A percentile compares a stretch with the other conserved stretches of the same genome.
These are phyloP conservation scores for Anagrus nilaparvatae DNA, from an alignment of 1,140 invertebrate genomes.

Conservation along the genomic window DNA sequence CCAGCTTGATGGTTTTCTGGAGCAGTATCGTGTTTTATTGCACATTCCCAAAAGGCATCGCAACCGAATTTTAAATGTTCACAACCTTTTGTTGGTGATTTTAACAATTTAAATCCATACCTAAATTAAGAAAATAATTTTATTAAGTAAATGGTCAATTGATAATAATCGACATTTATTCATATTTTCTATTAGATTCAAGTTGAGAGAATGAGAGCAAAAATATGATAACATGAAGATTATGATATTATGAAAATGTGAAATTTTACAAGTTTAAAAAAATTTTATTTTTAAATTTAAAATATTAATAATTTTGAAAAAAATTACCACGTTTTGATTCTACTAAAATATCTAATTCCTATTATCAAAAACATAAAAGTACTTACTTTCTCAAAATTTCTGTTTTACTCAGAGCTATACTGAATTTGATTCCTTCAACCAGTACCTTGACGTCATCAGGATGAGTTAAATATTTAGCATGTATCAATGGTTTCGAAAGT, in stretches of 20 bases:
- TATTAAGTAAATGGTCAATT: too few relatives aligned
- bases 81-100: slow-evolving; percentile 60
- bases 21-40: slow-evolving; percentile 60
- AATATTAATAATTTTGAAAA: slow-evolving; percentile 9
- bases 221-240: slow-evolving; percentile 3
- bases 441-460: slow-evolving; percentile 62
- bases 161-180: not conserved
- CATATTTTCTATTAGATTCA: not conserved
- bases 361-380: too few relatives aligned
- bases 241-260: slow-evolving; percentile 3
- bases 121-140: too few relatives aligned
- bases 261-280: not conserved
- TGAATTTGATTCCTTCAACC: slow-evolving; percentile 66
- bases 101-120: slow-evolving; percentile 62
- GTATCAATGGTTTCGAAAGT: slow-evolving; percentile 65
- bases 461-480: slow-evolving; percentile 72
- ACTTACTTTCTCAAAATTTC: slow-evolving; percentile 54
- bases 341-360: too few relatives aligned
- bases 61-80: slow-evolving; percentile 60
- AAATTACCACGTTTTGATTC: too few relatives aligned
- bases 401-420: slow-evolving; percentile 54
- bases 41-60: slow-evolving; percentile 74
- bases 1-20: slow-evolving; percentile 80
- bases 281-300: too few relatives aligned
- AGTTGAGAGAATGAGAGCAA: not conserved